These are phyloP conservation scores for Aphis gossypii DNA, from an alignment of 1,140 invertebrate species.

Conservation along the genomic window DNA sequence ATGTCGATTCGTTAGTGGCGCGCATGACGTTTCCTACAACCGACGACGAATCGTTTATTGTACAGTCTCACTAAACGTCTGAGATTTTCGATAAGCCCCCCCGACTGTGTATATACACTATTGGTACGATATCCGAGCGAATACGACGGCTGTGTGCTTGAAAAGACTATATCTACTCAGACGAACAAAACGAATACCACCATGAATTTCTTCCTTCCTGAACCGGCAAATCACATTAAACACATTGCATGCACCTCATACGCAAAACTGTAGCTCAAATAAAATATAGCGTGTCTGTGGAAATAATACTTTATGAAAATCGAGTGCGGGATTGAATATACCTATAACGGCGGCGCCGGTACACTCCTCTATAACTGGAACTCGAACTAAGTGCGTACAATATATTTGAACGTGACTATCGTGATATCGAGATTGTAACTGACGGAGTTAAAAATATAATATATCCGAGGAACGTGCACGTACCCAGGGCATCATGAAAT, in stretches of 20 bases:
- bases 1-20: neutral
- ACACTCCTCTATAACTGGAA: neutral
- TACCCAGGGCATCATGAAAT: neutral
- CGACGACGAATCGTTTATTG: neutral
- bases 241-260: neutral
- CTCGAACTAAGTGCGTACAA: neutral
- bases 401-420: slow-evolving; percentile 1
- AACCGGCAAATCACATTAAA: neutral
- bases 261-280: neutral
- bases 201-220: neutral
- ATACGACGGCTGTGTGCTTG: neutral
- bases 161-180: neutral
- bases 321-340: neutral
- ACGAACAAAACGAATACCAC: neutral
- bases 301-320: neutral
- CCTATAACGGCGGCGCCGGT: no score
- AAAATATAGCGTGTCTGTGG: neutral
- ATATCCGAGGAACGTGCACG: neutral
- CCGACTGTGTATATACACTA: neutral
- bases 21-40: neutral
- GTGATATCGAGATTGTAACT: neutral
- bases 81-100: neutral
- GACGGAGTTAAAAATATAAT: neutral
- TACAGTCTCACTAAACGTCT: neutral
- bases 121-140: neutral